Conservation (phyloP, 2,888 invertebrate genomes). For the Campaea margaritaria region DNA sequence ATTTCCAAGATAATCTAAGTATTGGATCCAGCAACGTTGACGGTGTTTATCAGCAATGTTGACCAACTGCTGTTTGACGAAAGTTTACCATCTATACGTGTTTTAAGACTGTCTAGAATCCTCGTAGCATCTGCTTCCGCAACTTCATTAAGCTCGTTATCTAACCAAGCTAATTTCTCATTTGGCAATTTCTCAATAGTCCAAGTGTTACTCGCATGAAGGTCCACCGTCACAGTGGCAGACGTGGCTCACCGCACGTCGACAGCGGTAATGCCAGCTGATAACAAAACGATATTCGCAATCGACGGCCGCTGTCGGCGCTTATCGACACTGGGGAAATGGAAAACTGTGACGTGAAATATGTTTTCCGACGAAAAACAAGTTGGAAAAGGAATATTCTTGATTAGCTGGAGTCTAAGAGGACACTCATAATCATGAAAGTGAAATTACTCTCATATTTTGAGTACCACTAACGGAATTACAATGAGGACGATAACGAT, state of each 20-base stretch:
- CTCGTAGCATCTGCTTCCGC: no score
- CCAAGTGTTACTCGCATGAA: constrained; percentile 11
- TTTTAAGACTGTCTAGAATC: no score
- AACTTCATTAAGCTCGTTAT: background rate
- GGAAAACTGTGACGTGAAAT: constrained; percentile 13
- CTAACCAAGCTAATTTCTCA: background rate
- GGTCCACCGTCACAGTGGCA: constrained; percentile 12
- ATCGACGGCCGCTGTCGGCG: constrained; percentile 18
- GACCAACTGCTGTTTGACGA: no score
- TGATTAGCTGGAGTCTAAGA: no score
- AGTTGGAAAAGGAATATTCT: background rate
- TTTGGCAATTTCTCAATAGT: background rate
- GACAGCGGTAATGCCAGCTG: constrained; percentile 25
- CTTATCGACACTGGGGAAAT: constrained; percentile 20
- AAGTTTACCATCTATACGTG: no score
- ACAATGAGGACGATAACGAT: no score
- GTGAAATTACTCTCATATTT: no score
- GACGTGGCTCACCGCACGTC: constrained; percentile 40
- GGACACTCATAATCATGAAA: no score
- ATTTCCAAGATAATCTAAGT: no score
- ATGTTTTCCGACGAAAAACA: background rate
- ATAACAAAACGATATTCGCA: constrained; percentile 29
- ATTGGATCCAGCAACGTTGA: no score
- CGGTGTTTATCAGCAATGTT: no score
- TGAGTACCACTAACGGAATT: no score